Conservation (phyloP, 2,888 invertebrate species). For the Parnassius apollo region DNA sequence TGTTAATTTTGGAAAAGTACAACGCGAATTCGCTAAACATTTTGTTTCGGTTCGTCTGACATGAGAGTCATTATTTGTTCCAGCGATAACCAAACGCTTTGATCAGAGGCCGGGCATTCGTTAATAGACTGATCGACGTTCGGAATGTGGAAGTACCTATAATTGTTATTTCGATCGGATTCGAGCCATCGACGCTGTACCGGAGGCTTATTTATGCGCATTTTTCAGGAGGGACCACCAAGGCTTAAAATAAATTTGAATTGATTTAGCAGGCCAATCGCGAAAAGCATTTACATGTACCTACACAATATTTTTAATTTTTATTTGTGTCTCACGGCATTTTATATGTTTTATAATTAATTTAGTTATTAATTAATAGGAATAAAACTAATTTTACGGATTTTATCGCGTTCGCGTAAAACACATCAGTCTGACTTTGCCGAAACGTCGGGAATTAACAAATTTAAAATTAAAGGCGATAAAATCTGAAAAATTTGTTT, state of each 20-base stretch:
- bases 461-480: too few species aligned
- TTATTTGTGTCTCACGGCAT: not conserved
- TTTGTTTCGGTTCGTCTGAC: slow-evolving; percentile 1
- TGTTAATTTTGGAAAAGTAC: not conserved
- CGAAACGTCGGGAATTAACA: too few species aligned
- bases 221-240: slow-evolving; percentile 23
- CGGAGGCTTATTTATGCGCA: slow-evolving; percentile 16
- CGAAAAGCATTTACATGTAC: not conserved
- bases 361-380: too few species aligned
- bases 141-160: slow-evolving; percentile 4
- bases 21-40: not conserved
- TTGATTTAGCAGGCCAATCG: slow-evolving; percentile 11
- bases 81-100: slow-evolving; percentile 5
- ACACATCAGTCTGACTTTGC: too few species aligned
- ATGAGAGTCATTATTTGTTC: not conserved
- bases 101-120: slow-evolving; percentile 4
- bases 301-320: not conserved
- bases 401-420: too few species aligned
- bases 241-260: slow-evolving; percentile 23
- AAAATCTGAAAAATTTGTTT: too few species aligned
- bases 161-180: slow-evolving; percentile 18
- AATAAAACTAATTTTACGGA: too few species aligned
- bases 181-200: not conserved
- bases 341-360: slow-evolving; percentile 5
- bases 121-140: slow-evolving; percentile 7